A percentile compares a stretch with the other conserved stretches of the same genome.
Evolutionary conservation across 1,140 invertebrate genomes (phyloP).

Genomic region (Aradophagus sp.): DNA sequence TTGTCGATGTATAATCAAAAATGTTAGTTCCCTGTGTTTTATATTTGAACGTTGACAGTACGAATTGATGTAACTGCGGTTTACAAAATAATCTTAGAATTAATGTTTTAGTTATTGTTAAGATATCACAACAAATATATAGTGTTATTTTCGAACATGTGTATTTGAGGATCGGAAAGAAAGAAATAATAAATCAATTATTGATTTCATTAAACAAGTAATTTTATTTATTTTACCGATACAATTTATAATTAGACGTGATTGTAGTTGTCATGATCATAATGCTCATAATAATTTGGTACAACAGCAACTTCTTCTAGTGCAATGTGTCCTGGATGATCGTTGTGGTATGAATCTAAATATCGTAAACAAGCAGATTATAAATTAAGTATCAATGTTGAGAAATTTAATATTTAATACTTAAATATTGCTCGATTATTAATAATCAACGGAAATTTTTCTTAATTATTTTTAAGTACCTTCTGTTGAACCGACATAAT

Average conservation of each 20-base stretch:
- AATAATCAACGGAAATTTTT: slow-evolving; percentile 2
- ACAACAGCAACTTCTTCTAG: slow-evolving; percentile 32
- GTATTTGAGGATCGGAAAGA: slow-evolving; percentile 47
- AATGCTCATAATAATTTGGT: slow-evolving; percentile 47
- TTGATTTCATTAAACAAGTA: slow-evolving; percentile 33
- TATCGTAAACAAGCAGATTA: no score
- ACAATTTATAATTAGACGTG: slow-evolving; percentile 36
- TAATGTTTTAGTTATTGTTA: no score
- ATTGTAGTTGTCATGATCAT: slow-evolving; percentile 54
- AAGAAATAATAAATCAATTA: slow-evolving; percentile 56
- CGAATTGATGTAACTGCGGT: no score
- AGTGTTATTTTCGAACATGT: slow-evolving; percentile 63
- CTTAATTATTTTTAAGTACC: slow-evolving; percentile 22
- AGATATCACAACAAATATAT: no score
- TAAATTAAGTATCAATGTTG: no score
- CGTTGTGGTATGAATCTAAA: slow-evolving; percentile 45
- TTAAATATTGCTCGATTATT: no score
- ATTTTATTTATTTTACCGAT: slow-evolving; percentile 18
- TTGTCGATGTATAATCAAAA: no score
- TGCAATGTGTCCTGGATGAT: slow-evolving; percentile 40
- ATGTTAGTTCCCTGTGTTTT: no score
- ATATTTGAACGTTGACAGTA: no score
- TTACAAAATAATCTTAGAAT: no score
- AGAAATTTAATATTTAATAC: no score
- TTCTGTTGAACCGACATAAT: slow-evolving; percentile 42